Evolutionary conservation across 2,797 vertebrate genomes (phyloP).

Genomic region (Huso huso): DNA sequence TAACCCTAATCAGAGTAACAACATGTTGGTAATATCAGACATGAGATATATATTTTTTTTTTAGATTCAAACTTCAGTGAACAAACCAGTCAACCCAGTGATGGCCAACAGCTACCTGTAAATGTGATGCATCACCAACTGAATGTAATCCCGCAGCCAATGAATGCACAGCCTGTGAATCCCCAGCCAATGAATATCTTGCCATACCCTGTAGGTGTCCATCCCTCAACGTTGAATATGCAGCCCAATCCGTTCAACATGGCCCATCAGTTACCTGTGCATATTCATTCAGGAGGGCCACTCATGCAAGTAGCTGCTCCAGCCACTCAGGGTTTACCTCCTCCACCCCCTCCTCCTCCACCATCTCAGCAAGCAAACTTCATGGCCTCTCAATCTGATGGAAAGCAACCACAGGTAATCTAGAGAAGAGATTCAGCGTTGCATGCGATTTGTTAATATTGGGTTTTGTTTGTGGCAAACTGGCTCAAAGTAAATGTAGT

Average conservation of each 20-base stretch:
- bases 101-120: conserved; percentile 67
- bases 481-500: no score
- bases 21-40: no score
- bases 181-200: conserved; percentile 57
- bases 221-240: conserved; percentile 67
- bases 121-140: conserved; percentile 70
- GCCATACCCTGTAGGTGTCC: conserved; percentile 68
- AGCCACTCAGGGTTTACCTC: conserved; percentile 78
- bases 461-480: no score
- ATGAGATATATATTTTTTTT: conserved; percentile 19
- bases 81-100: conserved; percentile 59
- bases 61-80: conserved; percentile 74
- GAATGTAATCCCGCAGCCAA: conserved; percentile 54
- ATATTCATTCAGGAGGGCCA: conserved; percentile 74
- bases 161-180: conserved; percentile 45
- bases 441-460: background rate
- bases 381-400: conserved; percentile 66
- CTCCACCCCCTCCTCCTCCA: conserved; percentile 88
- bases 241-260: conserved; percentile 70
- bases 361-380: conserved; percentile 81
- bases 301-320: conserved; percentile 79
- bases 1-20: no score
- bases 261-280: conserved; percentile 75
- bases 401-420: conserved; percentile 74
- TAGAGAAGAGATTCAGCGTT: background rate